A percentile compares a stretch with the other conserved stretches of the same genome.
These are phyloP conservation scores for Glossosoma conforme DNA, from an alignment of 1,140 invertebrate genomes.

Conservation along the genomic window DNA sequence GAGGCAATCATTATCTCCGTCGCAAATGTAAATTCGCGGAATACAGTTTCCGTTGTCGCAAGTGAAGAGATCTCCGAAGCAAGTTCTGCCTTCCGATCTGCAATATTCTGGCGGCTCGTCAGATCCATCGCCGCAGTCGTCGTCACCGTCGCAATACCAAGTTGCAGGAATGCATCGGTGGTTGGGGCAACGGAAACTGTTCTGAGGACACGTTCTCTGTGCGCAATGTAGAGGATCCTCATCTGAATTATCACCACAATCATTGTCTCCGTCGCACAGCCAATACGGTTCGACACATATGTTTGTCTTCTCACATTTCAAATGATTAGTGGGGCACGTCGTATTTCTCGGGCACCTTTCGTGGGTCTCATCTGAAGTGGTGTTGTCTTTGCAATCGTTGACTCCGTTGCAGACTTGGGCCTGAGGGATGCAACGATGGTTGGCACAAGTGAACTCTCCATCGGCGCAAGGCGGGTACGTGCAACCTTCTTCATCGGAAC, in stretches of 20 bases:
- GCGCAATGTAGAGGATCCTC: constrained; percentile 88
- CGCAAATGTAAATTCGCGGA: constrained; percentile 94
- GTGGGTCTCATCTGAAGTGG: constrained; percentile 85
- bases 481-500: constrained; percentile 89
- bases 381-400: constrained; percentile 91
- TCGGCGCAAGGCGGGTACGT: constrained; percentile 81
- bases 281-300: constrained; percentile 94
- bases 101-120: constrained; percentile 91
- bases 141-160: constrained; percentile 88
- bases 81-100: constrained; percentile 89
- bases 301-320: constrained; percentile 90
- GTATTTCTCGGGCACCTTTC: constrained; percentile 80
- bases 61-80: constrained; percentile 91
- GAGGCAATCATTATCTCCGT: constrained; percentile 87
- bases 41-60: constrained; percentile 98
- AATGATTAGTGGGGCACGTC: constrained; percentile 79
- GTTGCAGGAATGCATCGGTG: constrained; percentile 85
- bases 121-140: constrained; percentile 83
- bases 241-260: constrained; percentile 94
- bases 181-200: constrained; percentile 85
- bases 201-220: constrained; percentile 81
- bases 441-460: constrained; percentile 92
- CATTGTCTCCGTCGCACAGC: constrained; percentile 89
- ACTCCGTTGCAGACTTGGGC: constrained; percentile 88
- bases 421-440: constrained; percentile 83